Conservation (phyloP, 2,888 invertebrate genomes). For the Carterocephalus palaemon region DNA sequence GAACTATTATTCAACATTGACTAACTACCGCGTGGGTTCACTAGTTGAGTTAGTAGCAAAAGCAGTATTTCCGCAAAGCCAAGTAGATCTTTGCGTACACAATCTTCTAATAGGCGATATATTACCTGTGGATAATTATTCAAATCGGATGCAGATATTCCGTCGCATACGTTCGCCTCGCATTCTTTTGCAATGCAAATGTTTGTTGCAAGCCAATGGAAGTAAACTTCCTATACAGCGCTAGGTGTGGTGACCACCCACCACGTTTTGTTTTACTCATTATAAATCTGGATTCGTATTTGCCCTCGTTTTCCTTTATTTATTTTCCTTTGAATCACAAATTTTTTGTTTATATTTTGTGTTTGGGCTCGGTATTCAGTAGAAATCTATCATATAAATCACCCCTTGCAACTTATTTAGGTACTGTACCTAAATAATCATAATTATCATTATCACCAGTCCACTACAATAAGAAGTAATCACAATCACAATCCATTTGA, state of each 20-base stretch:
- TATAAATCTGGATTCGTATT: not conserved
- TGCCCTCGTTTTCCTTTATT: no score
- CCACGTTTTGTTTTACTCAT: constrained; percentile 12
- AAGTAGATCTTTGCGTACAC: constrained; percentile 21
- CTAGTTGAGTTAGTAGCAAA: constrained; percentile 9
- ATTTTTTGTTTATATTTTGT: no score
- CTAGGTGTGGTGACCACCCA: constrained; percentile 24
- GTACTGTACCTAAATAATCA: no score
- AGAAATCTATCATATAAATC: no score
- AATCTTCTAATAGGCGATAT: constrained; percentile 14
- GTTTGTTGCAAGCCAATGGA: constrained; percentile 25
- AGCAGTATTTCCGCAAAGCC: constrained; percentile 10
- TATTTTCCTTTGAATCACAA: no score
- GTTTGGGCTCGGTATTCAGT: no score
- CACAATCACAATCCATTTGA: no score
- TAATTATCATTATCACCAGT: no score
- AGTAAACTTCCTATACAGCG: constrained; percentile 26
- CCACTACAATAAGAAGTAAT: no score
- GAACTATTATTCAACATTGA: not conserved
- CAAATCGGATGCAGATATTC: constrained; percentile 30
- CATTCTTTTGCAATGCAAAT: constrained; percentile 29
- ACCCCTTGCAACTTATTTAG: no score
- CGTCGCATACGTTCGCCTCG: constrained; percentile 27
- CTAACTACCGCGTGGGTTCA: constrained; percentile 12
- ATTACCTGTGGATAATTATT: constrained; percentile 31